Evolutionary conservation across 2,888 invertebrate genomes (phyloP).

Genomic region (Actias luna): DNA sequence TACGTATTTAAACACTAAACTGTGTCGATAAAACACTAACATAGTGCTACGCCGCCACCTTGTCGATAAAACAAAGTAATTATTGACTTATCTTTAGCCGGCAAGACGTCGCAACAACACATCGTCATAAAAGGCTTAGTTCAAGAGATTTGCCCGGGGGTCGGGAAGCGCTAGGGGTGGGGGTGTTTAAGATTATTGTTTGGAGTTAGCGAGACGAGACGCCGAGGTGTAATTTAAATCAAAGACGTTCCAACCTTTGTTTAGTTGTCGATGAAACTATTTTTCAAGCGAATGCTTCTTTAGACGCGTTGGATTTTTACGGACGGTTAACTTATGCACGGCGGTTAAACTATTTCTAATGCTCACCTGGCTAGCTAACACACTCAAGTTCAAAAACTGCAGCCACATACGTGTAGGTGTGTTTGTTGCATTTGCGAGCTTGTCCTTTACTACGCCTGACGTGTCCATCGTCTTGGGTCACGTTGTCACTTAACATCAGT

Average conservation of each 20-base stretch:
- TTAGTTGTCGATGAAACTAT: conserved; percentile 39
- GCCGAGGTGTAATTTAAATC: conserved; percentile 76
- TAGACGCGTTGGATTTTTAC: too few species aligned
- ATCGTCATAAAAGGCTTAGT: conserved; percentile 61
- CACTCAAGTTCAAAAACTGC: too few species aligned
- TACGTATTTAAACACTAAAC: neutral
- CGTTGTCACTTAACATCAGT: too few species aligned
- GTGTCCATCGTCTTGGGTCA: too few species aligned
- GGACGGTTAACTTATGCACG: too few species aligned
- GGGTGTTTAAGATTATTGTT: conserved; percentile 76
- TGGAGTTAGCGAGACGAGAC: conserved; percentile 58
- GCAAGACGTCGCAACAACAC: conserved; percentile 54
- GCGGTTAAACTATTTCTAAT: too few species aligned
- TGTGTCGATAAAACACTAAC: conserved; percentile 14
- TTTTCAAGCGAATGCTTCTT: too few species aligned
- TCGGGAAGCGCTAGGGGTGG: conserved; percentile 31
- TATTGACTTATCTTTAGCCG: conserved; percentile 59
- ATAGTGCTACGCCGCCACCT: conserved; percentile 30
- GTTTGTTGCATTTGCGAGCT: too few species aligned
- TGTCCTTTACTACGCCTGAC: too few species aligned
- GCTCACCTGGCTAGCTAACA: too few species aligned
- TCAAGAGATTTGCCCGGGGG: conserved; percentile 31
- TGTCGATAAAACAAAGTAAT: conserved; percentile 48
- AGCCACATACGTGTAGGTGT: too few species aligned
- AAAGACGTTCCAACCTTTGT: conserved; percentile 63